These are phyloP conservation scores for Sylvilagus bachmani DNA, from an alignment of 2,113 vertebrate genomes.

Conservation along the genomic window DNA sequence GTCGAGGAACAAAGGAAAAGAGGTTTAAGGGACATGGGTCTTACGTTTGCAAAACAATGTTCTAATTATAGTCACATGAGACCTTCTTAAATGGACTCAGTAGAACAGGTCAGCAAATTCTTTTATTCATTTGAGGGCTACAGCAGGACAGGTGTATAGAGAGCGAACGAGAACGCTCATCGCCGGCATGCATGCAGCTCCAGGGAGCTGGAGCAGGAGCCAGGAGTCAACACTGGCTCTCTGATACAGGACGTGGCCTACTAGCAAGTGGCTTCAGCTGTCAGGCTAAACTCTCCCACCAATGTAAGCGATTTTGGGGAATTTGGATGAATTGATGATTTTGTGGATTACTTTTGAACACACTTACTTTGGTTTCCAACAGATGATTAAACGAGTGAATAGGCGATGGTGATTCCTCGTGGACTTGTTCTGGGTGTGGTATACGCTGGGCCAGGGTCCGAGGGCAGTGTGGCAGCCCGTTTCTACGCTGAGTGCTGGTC, in stretches of 20 bases:
- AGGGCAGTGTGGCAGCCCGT: rapidly evolving
- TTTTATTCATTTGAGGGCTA: too few species aligned
- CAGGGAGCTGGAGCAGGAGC: too few species aligned
- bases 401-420: rapidly evolving
- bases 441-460: too few species aligned
- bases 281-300: too few species aligned
- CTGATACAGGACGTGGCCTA: too few species aligned
- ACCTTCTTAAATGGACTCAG: neutral
- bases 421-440: neutral
- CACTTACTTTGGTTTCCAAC: neutral
- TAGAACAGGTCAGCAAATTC: neutral
- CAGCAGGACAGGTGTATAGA: too few species aligned
- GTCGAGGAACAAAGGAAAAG: neutral
- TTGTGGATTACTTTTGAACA: neutral
- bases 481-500: neutral
- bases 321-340: neutral
- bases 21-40: neutral
- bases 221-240: too few species aligned
- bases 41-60: neutral
- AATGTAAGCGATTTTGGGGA: neutral
- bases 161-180: too few species aligned
- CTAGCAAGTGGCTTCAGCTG: too few species aligned
- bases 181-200: too few species aligned
- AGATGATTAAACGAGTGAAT: too few species aligned
- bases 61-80: neutral